These are phyloP conservation scores for Stegana nigrithorax DNA, from an alignment of 2,888 invertebrate genomes.

Conservation along the genomic window DNA sequence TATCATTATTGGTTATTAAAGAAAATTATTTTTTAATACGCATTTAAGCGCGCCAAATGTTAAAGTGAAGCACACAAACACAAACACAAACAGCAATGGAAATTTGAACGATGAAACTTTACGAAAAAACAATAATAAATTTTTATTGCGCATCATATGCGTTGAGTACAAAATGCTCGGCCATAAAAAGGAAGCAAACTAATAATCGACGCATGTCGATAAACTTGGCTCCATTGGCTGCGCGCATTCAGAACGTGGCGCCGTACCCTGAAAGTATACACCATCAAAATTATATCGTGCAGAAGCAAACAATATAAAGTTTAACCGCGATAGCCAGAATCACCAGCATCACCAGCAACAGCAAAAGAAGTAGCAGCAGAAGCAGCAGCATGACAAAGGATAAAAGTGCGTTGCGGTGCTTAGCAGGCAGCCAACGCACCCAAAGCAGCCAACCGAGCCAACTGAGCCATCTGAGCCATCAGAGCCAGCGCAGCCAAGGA, in stretches of 20 bases:
- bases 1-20: constrained; percentile 1
- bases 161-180: constrained; percentile 53
- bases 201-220: constrained; percentile 56
- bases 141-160: constrained; percentile 50
- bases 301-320: constrained; percentile 53
- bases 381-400: constrained; percentile 1
- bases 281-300: constrained; percentile 21
- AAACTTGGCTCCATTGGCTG: constrained; percentile 41
- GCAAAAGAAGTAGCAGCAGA: constrained; percentile 52
- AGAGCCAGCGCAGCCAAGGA: too few relatives aligned
- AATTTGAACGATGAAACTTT: constrained; percentile 40
- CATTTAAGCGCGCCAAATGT: constrained; percentile 17
- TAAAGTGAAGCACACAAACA: neutral
- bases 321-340: constrained; percentile 59
- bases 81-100: too few relatives aligned
- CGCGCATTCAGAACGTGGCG: too few relatives aligned
- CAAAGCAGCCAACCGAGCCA: too few relatives aligned
- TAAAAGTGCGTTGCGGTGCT: too few relatives aligned
- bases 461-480: too few relatives aligned
- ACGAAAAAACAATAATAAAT: constrained; percentile 43
- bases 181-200: constrained; percentile 57
- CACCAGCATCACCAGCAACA: too few relatives aligned
- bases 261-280: neutral
- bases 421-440: too few relatives aligned
- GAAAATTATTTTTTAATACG: constrained; percentile 53